Evolutionary conservation across 2,797 vertebrate species (phyloP), one percentile per base, ranked within the genome.

Genomic region (Phyllotis vaccarum): DNA sequence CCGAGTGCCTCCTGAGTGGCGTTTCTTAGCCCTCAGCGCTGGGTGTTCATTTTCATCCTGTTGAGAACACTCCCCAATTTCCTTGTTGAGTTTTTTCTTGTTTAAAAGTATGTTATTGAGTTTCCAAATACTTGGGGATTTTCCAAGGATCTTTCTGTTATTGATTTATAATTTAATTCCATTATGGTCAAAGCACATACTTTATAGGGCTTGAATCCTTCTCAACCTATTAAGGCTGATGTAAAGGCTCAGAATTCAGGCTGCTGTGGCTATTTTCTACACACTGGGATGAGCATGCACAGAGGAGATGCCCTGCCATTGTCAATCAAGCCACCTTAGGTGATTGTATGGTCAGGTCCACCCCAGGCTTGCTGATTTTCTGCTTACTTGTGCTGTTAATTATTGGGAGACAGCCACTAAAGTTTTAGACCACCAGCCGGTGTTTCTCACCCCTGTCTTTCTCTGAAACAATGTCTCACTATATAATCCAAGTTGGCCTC

Each of bases 111-210:
- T 94, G 90, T 86, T 90, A 91, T 94, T 96, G 91, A 79, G 86
- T 92, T 94, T 91, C 85, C 76, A 94, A 92, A 91, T 87, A 87
- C 89, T 97, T 97, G 94, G 89, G 81, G 66, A 34, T 64, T 81
- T 96, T 94, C 96, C 95, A 92, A 93, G 89, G 90, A 92, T 29
- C 93, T 93, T 95, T 93, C 96, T 96, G 95, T 95, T 96, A 95
- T 89, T 92, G 93, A 97, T 92, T 97, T 96, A 87, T 96, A 81
- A 86, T 90, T 95, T 95, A 93, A 95, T 95, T 96, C 93, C 94
- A 78, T 92, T 92, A 76, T 78, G 91, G 93, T 76, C 94, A 93
- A 88, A 90, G 91, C 90, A 95, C 81, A 93, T 95, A 87, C 86
- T 93, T 89, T 85, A 86, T 91, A 96, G 79, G 94, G 93, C 90